Percentiles rank a stretch among this genome's conserved stretches.
Conservation (phyloP, 1,140 invertebrate genomes). For the Archivesica marissinica region DNA sequence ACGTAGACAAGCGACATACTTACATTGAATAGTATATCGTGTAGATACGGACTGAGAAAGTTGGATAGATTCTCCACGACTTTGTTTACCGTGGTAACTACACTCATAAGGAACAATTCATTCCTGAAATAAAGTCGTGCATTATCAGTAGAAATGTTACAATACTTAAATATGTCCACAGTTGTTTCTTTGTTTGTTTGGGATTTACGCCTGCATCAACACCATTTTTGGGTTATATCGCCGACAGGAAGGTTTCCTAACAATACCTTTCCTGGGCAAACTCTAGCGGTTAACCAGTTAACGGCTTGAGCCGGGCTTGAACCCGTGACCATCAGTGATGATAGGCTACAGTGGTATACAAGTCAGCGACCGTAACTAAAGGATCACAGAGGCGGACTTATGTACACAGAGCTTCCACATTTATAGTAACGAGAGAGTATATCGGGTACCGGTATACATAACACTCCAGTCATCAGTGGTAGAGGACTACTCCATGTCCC, state of each 20-base stretch:
- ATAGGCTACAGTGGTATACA: too few species aligned
- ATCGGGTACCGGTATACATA: too few species aligned
- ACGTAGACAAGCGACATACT: too few species aligned
- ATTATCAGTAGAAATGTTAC: background rate
- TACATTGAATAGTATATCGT: conserved; percentile 87
- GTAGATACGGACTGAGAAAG: conserved; percentile 93
- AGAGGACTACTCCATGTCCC: too few species aligned
- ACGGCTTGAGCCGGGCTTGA: too few species aligned
- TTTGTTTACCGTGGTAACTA: conserved; percentile 91
- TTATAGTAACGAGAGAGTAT: too few species aligned
- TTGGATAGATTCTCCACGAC: conserved; percentile 91
- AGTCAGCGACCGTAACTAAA: too few species aligned
- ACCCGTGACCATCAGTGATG: too few species aligned
- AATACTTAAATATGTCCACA: background rate
- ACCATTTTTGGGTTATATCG: background rate
- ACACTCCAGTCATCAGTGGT: too few species aligned
- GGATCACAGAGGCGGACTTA: too few species aligned
- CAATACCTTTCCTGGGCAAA: background rate
- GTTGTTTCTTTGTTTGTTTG: background rate
- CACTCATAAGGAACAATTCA: conserved; percentile 86
- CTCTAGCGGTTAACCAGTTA: too few species aligned
- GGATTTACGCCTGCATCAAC: background rate
- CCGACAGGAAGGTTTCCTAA: background rate
- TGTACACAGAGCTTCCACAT: too few species aligned
- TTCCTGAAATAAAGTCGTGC: conserved; percentile 76